Evolutionary conservation across 2,888 invertebrate genomes (phyloP).

Genomic region (Elysia crispata): DNA sequence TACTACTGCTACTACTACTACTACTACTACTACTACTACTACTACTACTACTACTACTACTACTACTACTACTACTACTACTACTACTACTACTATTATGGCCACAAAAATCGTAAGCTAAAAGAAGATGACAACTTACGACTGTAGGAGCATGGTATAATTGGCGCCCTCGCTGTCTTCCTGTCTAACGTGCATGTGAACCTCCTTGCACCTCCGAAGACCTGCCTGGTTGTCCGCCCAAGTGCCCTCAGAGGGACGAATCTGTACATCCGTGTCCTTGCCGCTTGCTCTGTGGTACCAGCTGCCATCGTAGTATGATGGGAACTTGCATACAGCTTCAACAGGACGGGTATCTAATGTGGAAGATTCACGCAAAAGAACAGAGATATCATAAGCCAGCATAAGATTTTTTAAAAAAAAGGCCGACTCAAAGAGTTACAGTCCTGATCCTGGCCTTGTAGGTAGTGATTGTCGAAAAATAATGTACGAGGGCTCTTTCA

Average conservation of each 20-base stretch:
- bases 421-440: too few species aligned
- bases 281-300: slow-evolving; percentile 45
- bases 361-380: too few species aligned
- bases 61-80: slow-evolving; percentile 16
- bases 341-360: too few species aligned
- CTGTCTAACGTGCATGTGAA: not conserved
- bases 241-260: slow-evolving; percentile 3
- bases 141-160: not conserved
- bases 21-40: slow-evolving; percentile 30
- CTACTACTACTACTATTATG: slow-evolving; percentile 6
- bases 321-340: slow-evolving; percentile 13
- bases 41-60: slow-evolving; percentile 35
- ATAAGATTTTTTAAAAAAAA: too few species aligned
- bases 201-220: not conserved
- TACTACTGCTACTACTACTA: slow-evolving; percentile 5
- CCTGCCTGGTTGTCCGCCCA: slow-evolving; percentile 26
- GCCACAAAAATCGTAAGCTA: not conserved
- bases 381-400: too few species aligned
- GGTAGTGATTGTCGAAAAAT: too few species aligned
- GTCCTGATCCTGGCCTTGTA: too few species aligned
- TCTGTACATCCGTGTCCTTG: slow-evolving; percentile 28
- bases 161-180: slow-evolving; percentile 33
- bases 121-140: slow-evolving; percentile 6
- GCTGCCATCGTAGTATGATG: slow-evolving; percentile 40
- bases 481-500: too few species aligned